Conservation (phyloP, 2,113 vertebrate genomes). For the Zosterops hypoxanthus region DNA sequence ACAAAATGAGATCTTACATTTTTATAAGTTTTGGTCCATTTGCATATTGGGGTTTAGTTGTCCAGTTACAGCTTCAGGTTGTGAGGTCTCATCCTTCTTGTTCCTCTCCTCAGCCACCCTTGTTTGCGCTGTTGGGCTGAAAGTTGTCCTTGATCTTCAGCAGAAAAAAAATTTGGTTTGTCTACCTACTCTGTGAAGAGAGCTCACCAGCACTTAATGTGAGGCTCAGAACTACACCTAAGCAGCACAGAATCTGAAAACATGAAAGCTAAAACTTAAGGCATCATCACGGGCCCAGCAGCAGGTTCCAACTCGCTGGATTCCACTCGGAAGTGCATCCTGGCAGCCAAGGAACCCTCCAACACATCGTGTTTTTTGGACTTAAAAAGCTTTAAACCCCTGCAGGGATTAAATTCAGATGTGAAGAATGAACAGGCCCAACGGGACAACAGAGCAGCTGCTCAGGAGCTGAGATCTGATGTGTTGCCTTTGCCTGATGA, state of each 20-base stretch:
- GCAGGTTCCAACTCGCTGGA: accelerated
- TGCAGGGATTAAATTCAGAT: not conserved
- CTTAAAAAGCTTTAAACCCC: not conserved
- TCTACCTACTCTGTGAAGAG: not conserved
- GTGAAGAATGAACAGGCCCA: not conserved
- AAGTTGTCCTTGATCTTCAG: not conserved
- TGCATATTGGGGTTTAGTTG: too few relatives aligned
- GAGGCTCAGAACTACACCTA: not conserved
- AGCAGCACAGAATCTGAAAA: not conserved
- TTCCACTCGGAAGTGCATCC: accelerated
- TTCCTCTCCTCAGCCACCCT: not conserved
- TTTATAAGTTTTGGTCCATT: too few relatives aligned
- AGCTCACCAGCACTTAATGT: not conserved
- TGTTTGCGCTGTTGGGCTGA: not conserved
- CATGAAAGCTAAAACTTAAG: not conserved
- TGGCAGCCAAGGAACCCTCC: not conserved
- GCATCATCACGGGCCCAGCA: not conserved
- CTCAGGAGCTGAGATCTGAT: accelerated
- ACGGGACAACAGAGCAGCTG: accelerated
- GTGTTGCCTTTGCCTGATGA: accelerated
- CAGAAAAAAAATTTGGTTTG: not conserved
- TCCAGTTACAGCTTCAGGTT: not conserved
- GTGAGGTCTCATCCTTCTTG: not conserved
- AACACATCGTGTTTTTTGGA: not conserved
- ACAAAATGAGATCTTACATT: too few relatives aligned